phyloP scores from a whole-genome alignment of 2,797 vertebrate genomes.

The Xyrichtys novacula region DNA sequence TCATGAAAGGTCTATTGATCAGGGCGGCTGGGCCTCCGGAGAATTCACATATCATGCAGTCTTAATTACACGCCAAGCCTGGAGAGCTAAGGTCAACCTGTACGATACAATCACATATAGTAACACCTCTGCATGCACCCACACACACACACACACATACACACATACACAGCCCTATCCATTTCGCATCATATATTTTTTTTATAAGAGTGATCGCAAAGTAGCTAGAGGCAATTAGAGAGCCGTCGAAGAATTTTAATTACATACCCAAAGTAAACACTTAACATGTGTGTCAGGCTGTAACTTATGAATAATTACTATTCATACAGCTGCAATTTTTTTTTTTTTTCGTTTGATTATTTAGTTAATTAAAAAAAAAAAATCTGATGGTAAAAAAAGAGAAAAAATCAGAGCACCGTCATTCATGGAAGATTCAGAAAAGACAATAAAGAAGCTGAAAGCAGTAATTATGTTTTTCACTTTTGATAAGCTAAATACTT shows the following conservation, averaged over 20 bases:
- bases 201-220: constrained; percentile 5
- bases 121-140: background rate
- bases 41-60: constrained; percentile 78
- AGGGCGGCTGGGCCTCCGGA: constrained; percentile 69
- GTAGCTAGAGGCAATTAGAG: background rate
- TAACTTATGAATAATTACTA: background rate
- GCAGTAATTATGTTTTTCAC: background rate
- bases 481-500: too few relatives aligned
- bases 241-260: background rate
- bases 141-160: constrained; percentile 12
- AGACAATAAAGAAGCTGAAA: background rate
- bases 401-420: background rate
- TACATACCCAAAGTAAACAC: background rate
- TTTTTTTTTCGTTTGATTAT: background rate
- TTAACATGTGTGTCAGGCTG: background rate
- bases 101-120: constrained; percentile 19
- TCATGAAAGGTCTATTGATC: constrained; percentile 86
- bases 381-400: background rate
- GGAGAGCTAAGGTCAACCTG: constrained; percentile 67
- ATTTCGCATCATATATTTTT: constrained; percentile 9
- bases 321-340: background rate
- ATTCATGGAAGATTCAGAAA: background rate
- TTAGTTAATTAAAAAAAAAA: background rate
- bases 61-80: constrained; percentile 81
- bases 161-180: constrained; percentile 6